Evolutionary conservation across 2,113 vertebrate genomes (phyloP).

Genomic region (Phrynocephalus versicolor): DNA sequence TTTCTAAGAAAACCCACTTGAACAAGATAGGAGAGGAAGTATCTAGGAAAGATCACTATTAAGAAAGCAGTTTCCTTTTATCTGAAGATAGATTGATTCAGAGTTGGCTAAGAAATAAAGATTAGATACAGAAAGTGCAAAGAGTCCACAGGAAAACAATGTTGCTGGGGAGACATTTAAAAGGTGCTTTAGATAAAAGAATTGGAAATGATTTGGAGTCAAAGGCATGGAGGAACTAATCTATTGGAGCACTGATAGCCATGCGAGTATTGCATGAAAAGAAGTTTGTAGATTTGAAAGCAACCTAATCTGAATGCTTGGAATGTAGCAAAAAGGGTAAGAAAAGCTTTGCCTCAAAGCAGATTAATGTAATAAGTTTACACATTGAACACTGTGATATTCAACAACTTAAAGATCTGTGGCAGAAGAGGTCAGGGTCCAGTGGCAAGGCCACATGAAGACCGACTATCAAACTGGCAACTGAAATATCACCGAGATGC

Average conservation of each 20-base stretch:
- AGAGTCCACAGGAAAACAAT: background rate
- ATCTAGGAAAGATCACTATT: background rate
- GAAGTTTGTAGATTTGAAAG: background rate
- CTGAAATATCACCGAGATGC: background rate
- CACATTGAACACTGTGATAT: background rate
- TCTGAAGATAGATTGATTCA: background rate
- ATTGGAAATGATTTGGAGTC: background rate
- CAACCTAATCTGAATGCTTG: background rate
- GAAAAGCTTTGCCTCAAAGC: background rate
- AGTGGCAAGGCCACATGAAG: background rate
- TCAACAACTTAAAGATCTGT: background rate
- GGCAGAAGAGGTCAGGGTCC: background rate
- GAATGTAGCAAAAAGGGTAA: background rate
- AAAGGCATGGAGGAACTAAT: background rate
- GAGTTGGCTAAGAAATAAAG: background rate
- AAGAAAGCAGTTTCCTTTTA: background rate
- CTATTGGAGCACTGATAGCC: background rate
- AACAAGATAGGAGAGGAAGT: background rate
- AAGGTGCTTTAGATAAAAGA: background rate
- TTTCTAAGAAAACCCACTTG: constrained; percentile 12
- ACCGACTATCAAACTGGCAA: background rate
- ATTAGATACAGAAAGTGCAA: background rate
- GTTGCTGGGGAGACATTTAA: background rate
- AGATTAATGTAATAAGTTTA: background rate
- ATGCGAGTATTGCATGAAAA: background rate